Base-by-base conservation (phyloP, 2,888 invertebrate genomes). In the Drosophila fungiperda region DNA sequence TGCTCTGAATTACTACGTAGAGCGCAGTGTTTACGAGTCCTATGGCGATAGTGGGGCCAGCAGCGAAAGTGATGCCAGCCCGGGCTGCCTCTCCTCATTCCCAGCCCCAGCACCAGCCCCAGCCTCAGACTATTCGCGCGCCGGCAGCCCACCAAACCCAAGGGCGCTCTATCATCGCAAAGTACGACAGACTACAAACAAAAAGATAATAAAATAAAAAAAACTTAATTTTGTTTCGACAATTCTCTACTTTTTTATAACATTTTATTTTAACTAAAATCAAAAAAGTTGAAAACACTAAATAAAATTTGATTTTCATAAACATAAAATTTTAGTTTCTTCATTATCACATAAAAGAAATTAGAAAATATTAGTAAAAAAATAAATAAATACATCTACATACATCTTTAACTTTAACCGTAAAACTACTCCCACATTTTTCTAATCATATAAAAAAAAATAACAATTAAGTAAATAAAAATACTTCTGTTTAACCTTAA, bases 1-100 rank as follows among this genome's bases (percentile, higher is more conserved):
- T 68, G 86, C 88, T 58, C 68, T 90, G 17, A 90, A 86, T 55
- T 90, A 86, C 63, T 89, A 86, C 59, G 86, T 86, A 73, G 86
- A 86, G 53, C 90, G 90, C 57, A 76, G 73, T 53, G 88, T 83
- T 62, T 88, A 89, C 72, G 83, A 89, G 60, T 71, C 77, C 11
- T 78, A 26, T 23, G 59, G 76, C 20, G 52, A 63, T 32, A 33
- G 48, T 45, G 82, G 57, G 12, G 61, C 64, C 38, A 83, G 85
- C 42, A 83, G 85, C 42, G 73, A 75, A 57, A 80, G 73, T 73
- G 77, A 74, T 38, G 62, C 65, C 65, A 85, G 83, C 57, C 73
- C 78, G 64, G 61, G 76, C 69, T 69, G 70, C 45, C 70, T 57
- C 4, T 75, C 81, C 42, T 65, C 80, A 11, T 54, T 67, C 7